Percentiles rank a stretch among this genome's conserved stretches.
These are phyloP conservation scores for Ictidomys tridecemlineatus DNA, from an alignment of 2,113 vertebrate species.

Conservation along the genomic window DNA sequence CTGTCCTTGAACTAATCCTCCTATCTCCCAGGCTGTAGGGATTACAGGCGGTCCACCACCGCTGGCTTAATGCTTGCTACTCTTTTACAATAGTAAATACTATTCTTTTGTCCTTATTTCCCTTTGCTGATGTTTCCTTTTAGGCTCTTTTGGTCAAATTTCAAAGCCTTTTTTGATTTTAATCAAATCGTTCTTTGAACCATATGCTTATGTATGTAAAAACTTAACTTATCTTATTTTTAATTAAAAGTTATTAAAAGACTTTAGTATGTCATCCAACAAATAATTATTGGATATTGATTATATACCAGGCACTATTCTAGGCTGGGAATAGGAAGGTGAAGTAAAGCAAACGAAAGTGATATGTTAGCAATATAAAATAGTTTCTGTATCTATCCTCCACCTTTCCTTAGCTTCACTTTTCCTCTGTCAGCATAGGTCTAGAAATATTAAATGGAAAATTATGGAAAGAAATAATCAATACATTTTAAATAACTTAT, in stretches of 20 bases:
- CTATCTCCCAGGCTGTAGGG: no score
- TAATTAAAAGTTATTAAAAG: neutral
- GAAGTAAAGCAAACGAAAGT: neutral
- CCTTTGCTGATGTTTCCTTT: neutral
- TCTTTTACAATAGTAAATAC: neutral
- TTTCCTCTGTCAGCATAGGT: neutral
- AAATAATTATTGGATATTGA: neutral
- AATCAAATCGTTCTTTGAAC: neutral
- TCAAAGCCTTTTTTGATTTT: neutral
- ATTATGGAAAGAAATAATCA: neutral
- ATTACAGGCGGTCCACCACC: no score
- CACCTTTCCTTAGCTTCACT: neutral
- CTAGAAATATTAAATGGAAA: neutral
- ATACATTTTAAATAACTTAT: neutral
- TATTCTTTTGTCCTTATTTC: neutral
- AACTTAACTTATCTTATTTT: neutral
- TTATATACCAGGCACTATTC: accelerated
- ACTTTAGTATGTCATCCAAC: neutral
- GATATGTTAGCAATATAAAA: accelerated
- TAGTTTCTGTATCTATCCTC: neutral
- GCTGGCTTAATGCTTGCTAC: no score
- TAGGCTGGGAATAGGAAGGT: neutral
- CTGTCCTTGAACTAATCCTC: no score
- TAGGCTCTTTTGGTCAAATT: neutral
- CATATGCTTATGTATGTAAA: neutral